Evolutionary conservation across 92 coral and sea anemone species (phyloP).

Genomic region (Palythoa grandiflora): DNA sequence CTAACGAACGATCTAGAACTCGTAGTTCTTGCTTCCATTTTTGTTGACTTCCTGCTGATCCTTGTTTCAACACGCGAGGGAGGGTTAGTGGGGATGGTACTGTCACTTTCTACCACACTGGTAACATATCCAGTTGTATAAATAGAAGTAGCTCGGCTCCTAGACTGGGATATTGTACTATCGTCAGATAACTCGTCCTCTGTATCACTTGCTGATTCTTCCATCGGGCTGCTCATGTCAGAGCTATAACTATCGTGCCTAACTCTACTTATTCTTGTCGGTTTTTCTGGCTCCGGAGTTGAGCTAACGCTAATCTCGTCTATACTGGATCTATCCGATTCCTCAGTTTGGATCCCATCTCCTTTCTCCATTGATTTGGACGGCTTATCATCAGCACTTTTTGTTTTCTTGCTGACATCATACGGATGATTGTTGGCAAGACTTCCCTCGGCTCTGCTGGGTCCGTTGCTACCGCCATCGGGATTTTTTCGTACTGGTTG

Average conservation of each 20-base stretch:
- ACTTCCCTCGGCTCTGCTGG: conserved; percentile 1
- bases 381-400: neutral
- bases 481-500: conserved; percentile 32
- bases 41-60: neutral
- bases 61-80: conserved; percentile 27
- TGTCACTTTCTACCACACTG: conserved; percentile 24
- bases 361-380: neutral
- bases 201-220: neutral
- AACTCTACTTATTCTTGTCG: neutral
- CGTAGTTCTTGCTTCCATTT: neutral
- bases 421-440: neutral
- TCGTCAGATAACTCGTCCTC: conserved; percentile 34
- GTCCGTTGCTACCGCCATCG: conserved; percentile 28
- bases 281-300: neutral
- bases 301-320: neutral
- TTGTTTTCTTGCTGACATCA: neutral
- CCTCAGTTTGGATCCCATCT: neutral
- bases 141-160: conserved; percentile 6
- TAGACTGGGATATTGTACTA: neutral
- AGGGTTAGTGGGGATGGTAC: conserved; percentile 35
- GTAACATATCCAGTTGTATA: conserved; percentile 35
- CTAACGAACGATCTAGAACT: conserved; percentile 26
- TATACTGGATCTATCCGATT: neutral
- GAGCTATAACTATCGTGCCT: neutral
- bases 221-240: conserved; percentile 1